A percentile compares a stretch with the other conserved stretches of the same genome.
phyloP scores from a whole-genome alignment of 1,140 invertebrate genomes.

The Drosophila nigrodunni region DNA sequence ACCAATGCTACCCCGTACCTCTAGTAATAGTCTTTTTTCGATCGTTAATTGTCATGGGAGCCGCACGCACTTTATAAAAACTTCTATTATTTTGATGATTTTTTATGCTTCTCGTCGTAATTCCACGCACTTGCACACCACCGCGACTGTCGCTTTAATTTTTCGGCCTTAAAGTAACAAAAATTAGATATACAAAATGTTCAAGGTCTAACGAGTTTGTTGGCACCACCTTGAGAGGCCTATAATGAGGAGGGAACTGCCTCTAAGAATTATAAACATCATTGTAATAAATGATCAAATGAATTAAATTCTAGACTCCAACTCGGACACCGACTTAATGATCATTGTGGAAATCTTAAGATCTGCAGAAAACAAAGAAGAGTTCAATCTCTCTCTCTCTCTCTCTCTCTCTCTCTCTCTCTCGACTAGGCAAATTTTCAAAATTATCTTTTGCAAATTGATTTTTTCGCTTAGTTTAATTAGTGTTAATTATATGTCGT shows the following conservation, averaged over 20 bases:
- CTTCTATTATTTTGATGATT: slow-evolving; percentile 43
- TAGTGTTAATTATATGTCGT: slow-evolving; percentile 77
- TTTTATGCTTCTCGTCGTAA: slow-evolving; percentile 42
- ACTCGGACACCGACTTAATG: neutral
- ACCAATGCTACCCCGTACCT: neutral
- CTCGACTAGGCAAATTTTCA: slow-evolving; percentile 30
- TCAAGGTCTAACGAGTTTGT: slow-evolving; percentile 82
- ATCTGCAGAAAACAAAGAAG: slow-evolving; percentile 4
- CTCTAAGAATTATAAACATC: slow-evolving; percentile 73
- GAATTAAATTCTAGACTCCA: slow-evolving; percentile 61
- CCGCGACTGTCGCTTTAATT: slow-evolving; percentile 67
- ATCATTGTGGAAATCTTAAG: slow-evolving; percentile 21
- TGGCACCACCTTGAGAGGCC: slow-evolving; percentile 41
- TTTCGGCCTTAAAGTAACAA: slow-evolving; percentile 50
- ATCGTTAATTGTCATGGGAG: slow-evolving; percentile 77
- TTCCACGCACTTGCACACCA: slow-evolving; percentile 72
- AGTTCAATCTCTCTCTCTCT: slow-evolving; percentile 62
- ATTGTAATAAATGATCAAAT: slow-evolving; percentile 77
- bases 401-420: neutral
- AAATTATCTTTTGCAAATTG: slow-evolving; percentile 49
- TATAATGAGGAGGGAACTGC: slow-evolving; percentile 61
- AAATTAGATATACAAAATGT: slow-evolving; percentile 33
- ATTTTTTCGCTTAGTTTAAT: slow-evolving; percentile 57
- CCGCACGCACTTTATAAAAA: slow-evolving; percentile 55
- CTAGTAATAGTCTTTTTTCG: neutral